phyloP scores from a whole-genome alignment of 2,113 vertebrate species.

The Gila orcuttii region DNA sequence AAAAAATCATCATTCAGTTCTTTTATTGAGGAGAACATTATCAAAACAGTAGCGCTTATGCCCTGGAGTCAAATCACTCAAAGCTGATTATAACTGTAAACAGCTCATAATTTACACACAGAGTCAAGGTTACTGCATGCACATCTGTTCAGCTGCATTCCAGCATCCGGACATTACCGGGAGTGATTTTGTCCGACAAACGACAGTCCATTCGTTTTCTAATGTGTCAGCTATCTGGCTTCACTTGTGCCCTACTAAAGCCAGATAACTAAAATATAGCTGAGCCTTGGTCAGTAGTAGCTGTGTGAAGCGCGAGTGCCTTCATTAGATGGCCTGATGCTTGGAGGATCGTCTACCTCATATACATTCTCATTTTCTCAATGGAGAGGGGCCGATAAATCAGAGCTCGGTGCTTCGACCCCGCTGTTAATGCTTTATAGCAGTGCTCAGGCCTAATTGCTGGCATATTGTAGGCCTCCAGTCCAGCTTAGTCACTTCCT shows the following conservation, averaged over 20 bases:
- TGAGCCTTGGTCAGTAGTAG: slow-evolving; percentile 1
- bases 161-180: neutral
- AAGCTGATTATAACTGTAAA: slow-evolving; percentile 26
- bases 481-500: slow-evolving; percentile 33
- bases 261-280: slow-evolving; percentile 15
- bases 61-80: slow-evolving; percentile 10
- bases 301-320: slow-evolving; percentile 11
- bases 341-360: slow-evolving; percentile 17
- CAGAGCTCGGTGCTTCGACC: slow-evolving; percentile 19
- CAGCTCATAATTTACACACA: slow-evolving; percentile 6
- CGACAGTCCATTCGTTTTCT: neutral
- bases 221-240: slow-evolving; percentile 27
- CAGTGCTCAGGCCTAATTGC: slow-evolving; percentile 55
- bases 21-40: slow-evolving; percentile 27
- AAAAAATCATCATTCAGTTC: slow-evolving; percentile 24
- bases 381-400: slow-evolving; percentile 55
- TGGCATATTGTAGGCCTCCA: slow-evolving; percentile 29
- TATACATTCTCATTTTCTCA: slow-evolving; percentile 61
- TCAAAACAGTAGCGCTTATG: neutral
- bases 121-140: neutral
- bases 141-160: neutral
- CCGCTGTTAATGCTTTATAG: slow-evolving; percentile 54
- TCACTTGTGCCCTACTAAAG: neutral
- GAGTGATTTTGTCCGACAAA: neutral
- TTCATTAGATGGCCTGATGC: slow-evolving; percentile 35